Evolutionary conservation across 1,140 invertebrate species (phyloP), one percentile per base, ranked within the genome.

Genomic region (Dreissena rostriformis): DNA sequence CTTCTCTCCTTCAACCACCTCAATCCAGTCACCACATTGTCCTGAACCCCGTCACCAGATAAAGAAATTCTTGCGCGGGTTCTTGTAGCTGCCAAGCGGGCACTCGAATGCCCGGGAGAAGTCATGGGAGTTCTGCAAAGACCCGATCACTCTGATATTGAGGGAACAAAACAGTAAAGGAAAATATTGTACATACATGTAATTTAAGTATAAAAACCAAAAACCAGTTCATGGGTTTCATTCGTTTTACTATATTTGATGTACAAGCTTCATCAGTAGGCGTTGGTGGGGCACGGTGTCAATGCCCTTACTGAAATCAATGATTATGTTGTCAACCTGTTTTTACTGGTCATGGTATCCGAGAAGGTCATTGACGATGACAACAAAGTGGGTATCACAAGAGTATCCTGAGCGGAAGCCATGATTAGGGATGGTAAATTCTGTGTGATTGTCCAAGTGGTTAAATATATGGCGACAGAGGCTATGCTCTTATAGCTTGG

Each of bases 41-140:
- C 8, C 39, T 39, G 39, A 39, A 39, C 39, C 39, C 39, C 39
- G 39, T 76, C 57, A 94, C 92, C 92, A 93, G 0, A 93, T 87
- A 11, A 73, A 66, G 85, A 91, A 93, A 70, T 91, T 92, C 19
- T 91, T 85, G 22, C 65, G 28, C 63, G 87, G 90, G 85, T 94
- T 94, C 94, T 94, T 94, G 61, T 88, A 89, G 17, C 91, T 92
- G 7, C 84, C 87, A 0, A 53, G 57, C 11, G 90, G 87, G 77
- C 94, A 94, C 6, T 90, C 90, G 84, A 93, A 94, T 0, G 91
- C 92, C 39, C 89, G 81, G 14, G 93, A 89, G 86, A 94, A 94
- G n/a, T 91, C 90, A 51, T 52, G 10, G 14, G 88, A 83, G 71
- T 93, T 93, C 55, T 90, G 88, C 17, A 92, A 81, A 15, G 90